phyloP scores from a whole-genome alignment of 2,888 invertebrate species.

The Torymus auratus region DNA sequence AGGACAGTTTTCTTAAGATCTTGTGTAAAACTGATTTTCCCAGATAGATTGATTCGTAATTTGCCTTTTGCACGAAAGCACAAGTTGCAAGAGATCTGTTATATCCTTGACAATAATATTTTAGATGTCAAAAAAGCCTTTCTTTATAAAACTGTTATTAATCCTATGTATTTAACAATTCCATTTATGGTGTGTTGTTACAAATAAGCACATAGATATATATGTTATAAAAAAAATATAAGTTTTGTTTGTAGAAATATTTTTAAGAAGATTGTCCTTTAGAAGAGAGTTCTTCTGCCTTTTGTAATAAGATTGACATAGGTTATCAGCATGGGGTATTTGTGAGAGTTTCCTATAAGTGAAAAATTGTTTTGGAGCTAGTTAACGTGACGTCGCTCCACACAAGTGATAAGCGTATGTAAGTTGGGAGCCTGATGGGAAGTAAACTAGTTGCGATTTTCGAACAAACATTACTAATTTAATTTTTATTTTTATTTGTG shows the following conservation, averaged over 20 bases:
- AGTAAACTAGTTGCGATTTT: constrained; percentile 29
- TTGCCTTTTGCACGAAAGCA: constrained; percentile 10
- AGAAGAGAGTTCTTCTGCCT: constrained; percentile 56
- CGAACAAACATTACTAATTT: constrained; percentile 19
- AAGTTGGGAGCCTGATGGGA: constrained; percentile 26
- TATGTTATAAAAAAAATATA: background rate
- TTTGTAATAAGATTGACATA: constrained; percentile 50
- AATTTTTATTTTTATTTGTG: constrained; percentile 49
- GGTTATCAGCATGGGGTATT: constrained; percentile 40
- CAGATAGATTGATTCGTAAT: constrained; percentile 8
- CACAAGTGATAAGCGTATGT: constrained; percentile 44
- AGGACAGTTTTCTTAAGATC: constrained; percentile 54
- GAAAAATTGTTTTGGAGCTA: constrained; percentile 28
- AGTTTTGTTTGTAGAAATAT: constrained; percentile 12
- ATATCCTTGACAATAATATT: constrained; percentile 5
- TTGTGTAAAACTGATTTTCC: background rate
- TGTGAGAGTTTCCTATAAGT: constrained; percentile 48
- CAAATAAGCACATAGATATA: background rate
- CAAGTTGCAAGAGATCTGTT: background rate
- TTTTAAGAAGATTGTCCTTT: constrained; percentile 54
- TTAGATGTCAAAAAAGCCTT: background rate
- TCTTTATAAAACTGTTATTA: background rate
- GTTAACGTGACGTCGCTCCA: constrained; percentile 20
- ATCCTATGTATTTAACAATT: background rate
- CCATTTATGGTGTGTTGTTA: background rate